phyloP scores from a whole-genome alignment of 1,140 invertebrate species.

The Holotrichia oblita region DNA sequence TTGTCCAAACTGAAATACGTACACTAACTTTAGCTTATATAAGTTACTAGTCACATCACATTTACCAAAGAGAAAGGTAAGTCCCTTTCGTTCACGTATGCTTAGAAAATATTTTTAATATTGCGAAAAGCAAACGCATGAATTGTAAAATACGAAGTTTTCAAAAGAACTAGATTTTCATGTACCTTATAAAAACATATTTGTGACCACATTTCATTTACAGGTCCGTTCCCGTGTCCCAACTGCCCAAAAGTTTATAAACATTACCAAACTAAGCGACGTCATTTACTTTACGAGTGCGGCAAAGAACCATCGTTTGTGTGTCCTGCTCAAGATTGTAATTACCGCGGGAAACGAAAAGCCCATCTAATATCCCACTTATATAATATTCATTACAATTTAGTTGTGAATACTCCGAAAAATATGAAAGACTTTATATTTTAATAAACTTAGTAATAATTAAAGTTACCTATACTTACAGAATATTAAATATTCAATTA shows the following conservation, averaged over 20 bases:
- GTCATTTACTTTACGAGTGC: slow-evolving; percentile 50
- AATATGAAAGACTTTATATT: slow-evolving; percentile 13
- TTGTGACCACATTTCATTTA: slow-evolving; percentile 1
- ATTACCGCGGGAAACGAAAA: slow-evolving; percentile 58
- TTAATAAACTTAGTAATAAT: neutral
- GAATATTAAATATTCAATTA: slow-evolving; percentile 23
- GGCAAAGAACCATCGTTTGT: slow-evolving; percentile 58
- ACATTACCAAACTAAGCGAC: slow-evolving; percentile 16
- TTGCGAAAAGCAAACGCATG: no score
- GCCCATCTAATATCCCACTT: slow-evolving; percentile 45
- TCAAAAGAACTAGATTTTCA: no score
- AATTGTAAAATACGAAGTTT: no score
- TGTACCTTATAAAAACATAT: neutral
- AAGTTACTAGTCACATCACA: no score
- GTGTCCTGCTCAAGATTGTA: slow-evolving; percentile 58
- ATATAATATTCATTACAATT: slow-evolving; percentile 37
- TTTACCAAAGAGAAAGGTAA: no score
- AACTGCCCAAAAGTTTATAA: slow-evolving; percentile 40
- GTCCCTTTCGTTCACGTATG: no score
- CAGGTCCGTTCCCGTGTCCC: slow-evolving; percentile 32
- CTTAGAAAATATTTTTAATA: no score
- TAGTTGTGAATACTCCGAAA: slow-evolving; percentile 25
- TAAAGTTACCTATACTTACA: neutral
- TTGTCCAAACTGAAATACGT: no score
- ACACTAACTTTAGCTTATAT: no score